Evolutionary conservation across 2,888 invertebrate genomes (phyloP), one percentile per base, ranked within the genome.

Genomic region (Epiblema foenella): DNA sequence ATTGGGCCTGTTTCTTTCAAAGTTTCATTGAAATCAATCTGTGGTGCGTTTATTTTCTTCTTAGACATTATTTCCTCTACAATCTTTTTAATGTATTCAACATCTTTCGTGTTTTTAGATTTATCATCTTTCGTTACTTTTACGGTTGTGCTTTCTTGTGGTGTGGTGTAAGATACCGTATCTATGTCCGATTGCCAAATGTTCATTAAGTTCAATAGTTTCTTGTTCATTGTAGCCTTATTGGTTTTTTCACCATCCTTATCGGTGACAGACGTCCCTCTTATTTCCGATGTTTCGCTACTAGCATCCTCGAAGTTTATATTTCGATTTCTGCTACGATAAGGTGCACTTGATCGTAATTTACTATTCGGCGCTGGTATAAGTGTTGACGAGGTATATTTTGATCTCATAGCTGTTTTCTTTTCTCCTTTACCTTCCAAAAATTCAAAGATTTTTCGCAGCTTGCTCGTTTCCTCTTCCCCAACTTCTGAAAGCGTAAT

Each of bases 41-140:
- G 33, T 5, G 33, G 9, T 33, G 2, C 33, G n/a, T 60, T 59
- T 9, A 29, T 9, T 70, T 66, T 12, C 68, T 76, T 76, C 17
- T 74, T 77, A n/a, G 77, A 70, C 12, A 83, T 69, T 49, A 80
- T 82, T 64, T 79, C 75, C 33, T 78, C 75, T 64, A 86, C 72
- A 24, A 85, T 77, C 65, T 78, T 77, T 39, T 74, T 81, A 3
- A 85, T 76, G 58, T 76, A 75, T 59, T 82, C 79, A 37, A 78
- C 75, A 74, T 79, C 78, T 68, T 76, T 76, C 66, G 78, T 72
- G 62, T 46, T 60, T 52, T 58, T 37, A 20, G 49, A 46, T 62
- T 37, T n/a, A 59, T 69, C 58, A 63, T 68, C 66, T 17, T 29
- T 60, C 9, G 46, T 2, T n/a, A 18, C 63, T n/a, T 71, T 72